These are phyloP conservation scores for Amphilophus citrinellus DNA, from an alignment of 2,113 vertebrate species.

Conservation along the genomic window DNA sequence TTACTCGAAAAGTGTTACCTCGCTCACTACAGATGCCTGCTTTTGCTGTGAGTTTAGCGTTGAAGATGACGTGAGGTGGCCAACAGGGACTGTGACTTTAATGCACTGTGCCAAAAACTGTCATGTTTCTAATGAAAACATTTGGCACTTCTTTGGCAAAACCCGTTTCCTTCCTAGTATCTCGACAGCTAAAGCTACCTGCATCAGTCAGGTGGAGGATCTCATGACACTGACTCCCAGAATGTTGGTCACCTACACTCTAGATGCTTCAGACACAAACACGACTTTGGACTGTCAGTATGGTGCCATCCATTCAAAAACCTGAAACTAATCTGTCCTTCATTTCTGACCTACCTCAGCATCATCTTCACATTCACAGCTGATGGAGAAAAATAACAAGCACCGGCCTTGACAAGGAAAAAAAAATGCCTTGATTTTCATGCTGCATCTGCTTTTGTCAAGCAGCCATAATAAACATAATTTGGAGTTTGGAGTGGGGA, in stretches of 20 bases:
- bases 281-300: background rate
- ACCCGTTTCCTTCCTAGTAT: background rate
- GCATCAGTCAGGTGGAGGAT: background rate
- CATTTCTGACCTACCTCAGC: background rate
- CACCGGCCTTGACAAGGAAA: rapidly evolving
- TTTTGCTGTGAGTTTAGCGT: background rate
- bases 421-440: background rate
- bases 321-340: too few relatives aligned
- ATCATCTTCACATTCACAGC: background rate
- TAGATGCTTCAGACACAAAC: background rate
- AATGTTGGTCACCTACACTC: background rate
- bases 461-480: too few relatives aligned
- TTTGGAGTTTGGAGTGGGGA: rapidly evolving
- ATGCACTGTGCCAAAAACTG: background rate
- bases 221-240: background rate
- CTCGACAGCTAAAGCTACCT: background rate
- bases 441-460: background rate
- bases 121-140: background rate
- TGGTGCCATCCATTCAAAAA: background rate
- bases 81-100: background rate
- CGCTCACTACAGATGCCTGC: background rate
- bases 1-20: background rate
- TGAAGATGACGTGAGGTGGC: background rate
- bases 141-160: background rate
- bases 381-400: background rate